These are phyloP conservation scores for Hedya salicella DNA, from an alignment of 2,888 invertebrate genomes.

Conservation along the genomic window DNA sequence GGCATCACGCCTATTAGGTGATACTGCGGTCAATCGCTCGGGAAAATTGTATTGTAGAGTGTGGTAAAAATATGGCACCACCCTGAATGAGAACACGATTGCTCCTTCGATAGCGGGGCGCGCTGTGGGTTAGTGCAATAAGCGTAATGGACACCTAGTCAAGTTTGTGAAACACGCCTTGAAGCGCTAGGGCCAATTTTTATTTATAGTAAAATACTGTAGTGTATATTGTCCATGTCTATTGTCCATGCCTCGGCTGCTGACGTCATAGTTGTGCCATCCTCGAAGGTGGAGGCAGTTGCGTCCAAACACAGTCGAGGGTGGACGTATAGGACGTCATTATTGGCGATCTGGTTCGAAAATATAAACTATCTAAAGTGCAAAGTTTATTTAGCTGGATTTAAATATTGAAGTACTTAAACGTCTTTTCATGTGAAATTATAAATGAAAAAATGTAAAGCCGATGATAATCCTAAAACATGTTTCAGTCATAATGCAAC, in stretches of 20 bases:
- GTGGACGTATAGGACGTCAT: neutral
- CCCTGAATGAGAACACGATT: neutral
- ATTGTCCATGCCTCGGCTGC: neutral
- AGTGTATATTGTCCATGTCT: neutral
- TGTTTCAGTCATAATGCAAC: too few relatives aligned
- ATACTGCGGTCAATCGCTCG: too few relatives aligned
- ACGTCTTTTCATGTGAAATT: too few relatives aligned
- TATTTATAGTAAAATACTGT: neutral
- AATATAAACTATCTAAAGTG: neutral
- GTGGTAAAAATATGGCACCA: too few relatives aligned
- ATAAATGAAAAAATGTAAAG: too few relatives aligned
- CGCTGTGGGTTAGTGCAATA: neutral
- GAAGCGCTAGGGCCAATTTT: neutral
- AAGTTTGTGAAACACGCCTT: neutral
- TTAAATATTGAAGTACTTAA: too few relatives aligned
- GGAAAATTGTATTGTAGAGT: neutral
- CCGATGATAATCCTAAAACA: too few relatives aligned
- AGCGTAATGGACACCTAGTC: neutral
- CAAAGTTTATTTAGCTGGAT: too few relatives aligned
- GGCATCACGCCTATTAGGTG: too few relatives aligned
- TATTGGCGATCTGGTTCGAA: neutral
- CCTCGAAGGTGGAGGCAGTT: neutral
- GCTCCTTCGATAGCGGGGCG: neutral
- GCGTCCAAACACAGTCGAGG: neutral
- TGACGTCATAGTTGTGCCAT: neutral